These are phyloP conservation scores for Lycocerus yunnanus DNA, from an alignment of 2,888 invertebrate genomes.

Conservation along the genomic window DNA sequence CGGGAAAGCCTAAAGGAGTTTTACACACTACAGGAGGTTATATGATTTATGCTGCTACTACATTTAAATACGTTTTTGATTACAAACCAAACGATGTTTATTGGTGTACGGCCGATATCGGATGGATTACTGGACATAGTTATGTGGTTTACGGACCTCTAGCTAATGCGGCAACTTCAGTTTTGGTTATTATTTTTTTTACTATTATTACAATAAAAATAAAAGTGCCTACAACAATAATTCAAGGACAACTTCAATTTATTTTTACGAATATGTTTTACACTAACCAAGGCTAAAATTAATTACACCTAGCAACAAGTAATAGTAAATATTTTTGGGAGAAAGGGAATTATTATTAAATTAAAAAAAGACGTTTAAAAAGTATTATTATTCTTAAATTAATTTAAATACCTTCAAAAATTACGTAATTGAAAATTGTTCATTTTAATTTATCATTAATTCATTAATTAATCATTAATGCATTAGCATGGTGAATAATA, in stretches of 20 bases:
- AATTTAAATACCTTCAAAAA: neutral
- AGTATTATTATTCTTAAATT: neutral
- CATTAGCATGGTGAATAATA: neutral
- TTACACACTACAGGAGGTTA: conserved; percentile 95
- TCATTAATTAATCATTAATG: neutral
- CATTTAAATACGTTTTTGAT: conserved; percentile 96
- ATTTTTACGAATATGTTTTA: neutral
- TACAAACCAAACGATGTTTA: conserved; percentile 81
- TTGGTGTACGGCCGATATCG: conserved; percentile 96
- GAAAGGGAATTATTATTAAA: neutral
- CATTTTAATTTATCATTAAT: neutral
- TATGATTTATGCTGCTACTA: conserved; percentile 89
- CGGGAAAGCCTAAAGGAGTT: conserved; percentile 98
- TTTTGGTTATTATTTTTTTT: conserved; percentile 73
- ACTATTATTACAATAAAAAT: neutral
- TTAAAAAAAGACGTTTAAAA: neutral
- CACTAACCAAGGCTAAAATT: neutral
- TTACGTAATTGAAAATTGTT: neutral
- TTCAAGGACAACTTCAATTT: neutral
- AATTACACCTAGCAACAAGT: neutral
- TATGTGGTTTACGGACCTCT: conserved; percentile 95
- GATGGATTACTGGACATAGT: conserved; percentile 95
- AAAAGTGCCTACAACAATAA: neutral
- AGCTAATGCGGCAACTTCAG: conserved; percentile 90
- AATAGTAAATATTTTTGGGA: neutral